Conservation (phyloP, 2,797 vertebrate species). For the Malacoraja senta region DNA sequence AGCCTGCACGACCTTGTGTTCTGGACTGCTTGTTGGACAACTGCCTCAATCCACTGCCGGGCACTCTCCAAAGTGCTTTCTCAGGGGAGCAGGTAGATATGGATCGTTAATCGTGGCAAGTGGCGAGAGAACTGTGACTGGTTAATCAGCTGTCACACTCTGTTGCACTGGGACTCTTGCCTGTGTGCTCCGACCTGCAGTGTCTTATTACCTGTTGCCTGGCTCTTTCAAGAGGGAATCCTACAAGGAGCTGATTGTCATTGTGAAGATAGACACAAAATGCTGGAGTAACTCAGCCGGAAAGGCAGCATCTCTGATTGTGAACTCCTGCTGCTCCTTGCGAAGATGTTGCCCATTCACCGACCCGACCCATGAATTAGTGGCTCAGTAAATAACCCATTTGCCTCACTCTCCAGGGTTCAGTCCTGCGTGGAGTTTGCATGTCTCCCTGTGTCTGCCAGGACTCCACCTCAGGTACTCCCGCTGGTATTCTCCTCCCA, state of each 20-base stretch:
- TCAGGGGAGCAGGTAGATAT: background rate
- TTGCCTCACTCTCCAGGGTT: no score
- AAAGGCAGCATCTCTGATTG: no score
- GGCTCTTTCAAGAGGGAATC: background rate
- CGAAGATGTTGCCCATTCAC: no score
- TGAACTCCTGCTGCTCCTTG: no score
- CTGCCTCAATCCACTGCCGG: background rate
- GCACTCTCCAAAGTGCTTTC: background rate
- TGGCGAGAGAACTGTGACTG: background rate
- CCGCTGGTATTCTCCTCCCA: no score
- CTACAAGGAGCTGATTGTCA: background rate
- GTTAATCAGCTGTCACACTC: background rate
- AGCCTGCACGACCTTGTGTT: no score
- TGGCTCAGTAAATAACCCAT: background rate
- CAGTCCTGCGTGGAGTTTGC: no score
- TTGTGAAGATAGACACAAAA: background rate
- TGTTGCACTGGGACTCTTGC: background rate
- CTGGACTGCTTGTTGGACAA: background rate
- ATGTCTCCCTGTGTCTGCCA: no score
- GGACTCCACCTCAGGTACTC: no score
- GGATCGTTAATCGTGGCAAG: background rate
- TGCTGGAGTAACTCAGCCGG: no score
- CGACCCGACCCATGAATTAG: no score
- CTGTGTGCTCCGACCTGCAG: background rate
- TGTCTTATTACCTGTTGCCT: background rate